These are phyloP conservation scores for Sinelater perroti DNA, from an alignment of 2,888 invertebrate species.

Conservation along the genomic window DNA sequence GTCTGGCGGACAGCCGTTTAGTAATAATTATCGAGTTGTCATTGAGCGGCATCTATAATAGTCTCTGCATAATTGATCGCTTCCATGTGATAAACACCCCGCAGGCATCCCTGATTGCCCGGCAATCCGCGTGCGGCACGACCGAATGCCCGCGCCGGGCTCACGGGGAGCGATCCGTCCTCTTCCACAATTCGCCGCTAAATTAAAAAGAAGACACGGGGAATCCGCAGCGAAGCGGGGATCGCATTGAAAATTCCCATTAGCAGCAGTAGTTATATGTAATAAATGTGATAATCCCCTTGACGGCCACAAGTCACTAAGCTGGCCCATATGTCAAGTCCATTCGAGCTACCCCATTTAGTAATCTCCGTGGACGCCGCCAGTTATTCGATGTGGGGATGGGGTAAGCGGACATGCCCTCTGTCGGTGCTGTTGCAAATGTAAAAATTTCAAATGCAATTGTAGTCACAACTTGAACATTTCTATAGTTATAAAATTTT, in stretches of 20 bases:
- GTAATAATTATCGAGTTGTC: slow-evolving; percentile 48
- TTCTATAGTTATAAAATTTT: too few species aligned
- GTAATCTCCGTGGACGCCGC: slow-evolving; percentile 28
- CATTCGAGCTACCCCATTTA: slow-evolving; percentile 32
- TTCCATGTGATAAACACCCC: slow-evolving; percentile 27
- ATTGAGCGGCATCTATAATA: slow-evolving; percentile 36
- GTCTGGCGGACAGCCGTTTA: slow-evolving; percentile 40
- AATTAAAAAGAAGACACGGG: too few species aligned
- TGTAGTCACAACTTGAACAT: too few species aligned
- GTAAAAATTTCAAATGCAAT: too few species aligned
- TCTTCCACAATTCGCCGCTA: too few species aligned
- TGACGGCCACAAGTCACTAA: slow-evolving; percentile 43
- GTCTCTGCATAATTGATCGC: slow-evolving; percentile 29
- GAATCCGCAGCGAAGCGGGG: too few species aligned
- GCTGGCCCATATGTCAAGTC: slow-evolving; percentile 37
- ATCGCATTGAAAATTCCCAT: slow-evolving; percentile 30
- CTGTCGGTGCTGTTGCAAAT: too few species aligned
- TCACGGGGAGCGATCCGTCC: too few species aligned
- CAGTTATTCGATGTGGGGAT: slow-evolving; percentile 10
- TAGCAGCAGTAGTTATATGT: slow-evolving; percentile 42
- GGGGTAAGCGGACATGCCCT: too few species aligned
- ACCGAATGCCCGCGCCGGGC: too few species aligned
- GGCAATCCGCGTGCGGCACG: slow-evolving; percentile 16
- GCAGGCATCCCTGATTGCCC: slow-evolving; percentile 26
- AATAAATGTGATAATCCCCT: slow-evolving; percentile 46